These are phyloP conservation scores for Oxyteleia sp. DNA, from an alignment of 2,888 invertebrate species.

Conservation along the genomic window DNA sequence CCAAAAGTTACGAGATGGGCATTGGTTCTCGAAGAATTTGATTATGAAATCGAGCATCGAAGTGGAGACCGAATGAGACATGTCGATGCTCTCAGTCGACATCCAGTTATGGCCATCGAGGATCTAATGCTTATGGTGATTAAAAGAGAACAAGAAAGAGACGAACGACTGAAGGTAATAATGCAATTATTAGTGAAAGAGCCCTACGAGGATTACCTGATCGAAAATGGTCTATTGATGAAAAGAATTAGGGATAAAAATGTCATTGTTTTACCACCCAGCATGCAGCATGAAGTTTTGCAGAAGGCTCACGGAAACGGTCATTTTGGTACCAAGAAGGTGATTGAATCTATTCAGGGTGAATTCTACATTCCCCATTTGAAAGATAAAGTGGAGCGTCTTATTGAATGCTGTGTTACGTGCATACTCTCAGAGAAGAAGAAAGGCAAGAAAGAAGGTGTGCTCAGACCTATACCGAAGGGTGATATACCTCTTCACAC, in stretches of 20 bases:
- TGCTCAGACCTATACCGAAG: no score
- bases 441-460: neutral
- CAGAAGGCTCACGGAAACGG: conserved; percentile 37
- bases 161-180: neutral
- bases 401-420: conserved; percentile 41
- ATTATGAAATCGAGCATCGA: no score
- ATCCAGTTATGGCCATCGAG: conserved; percentile 54
- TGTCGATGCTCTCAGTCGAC: conserved; percentile 59
- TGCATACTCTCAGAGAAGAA: conserved; percentile 56
- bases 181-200: no score
- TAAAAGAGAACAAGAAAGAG: conserved; percentile 35
- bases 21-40: neutral
- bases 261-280: conserved; percentile 27
- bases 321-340: conserved; percentile 54
- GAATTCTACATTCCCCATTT: conserved; percentile 29
- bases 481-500: no score
- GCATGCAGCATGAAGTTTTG: conserved; percentile 50
- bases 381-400: conserved; percentile 42
- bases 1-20: conserved; percentile 30
- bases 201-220: conserved; percentile 43
- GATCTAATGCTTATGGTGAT: conserved; percentile 35
- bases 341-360: conserved; percentile 33
- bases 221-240: conserved; percentile 6
- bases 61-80: conserved; percentile 29
- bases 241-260: neutral